Conservation (phyloP, 2,113 vertebrate genomes). For the Onychostruthus taczanowskii region DNA sequence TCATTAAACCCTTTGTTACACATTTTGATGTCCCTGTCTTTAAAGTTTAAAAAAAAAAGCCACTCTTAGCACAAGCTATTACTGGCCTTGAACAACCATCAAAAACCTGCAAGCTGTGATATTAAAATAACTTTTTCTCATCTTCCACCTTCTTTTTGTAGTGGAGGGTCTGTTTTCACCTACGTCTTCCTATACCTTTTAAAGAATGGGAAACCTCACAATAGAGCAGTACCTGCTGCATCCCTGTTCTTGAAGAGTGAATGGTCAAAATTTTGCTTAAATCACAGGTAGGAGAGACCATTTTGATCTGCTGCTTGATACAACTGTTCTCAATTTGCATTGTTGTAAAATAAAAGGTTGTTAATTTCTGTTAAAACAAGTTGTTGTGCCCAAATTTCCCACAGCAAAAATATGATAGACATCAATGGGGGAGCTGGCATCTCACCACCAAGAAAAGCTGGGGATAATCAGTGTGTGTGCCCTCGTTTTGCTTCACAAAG, state of each 20-base stretch:
- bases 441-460: background rate
- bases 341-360: background rate
- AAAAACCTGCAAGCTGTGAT: background rate
- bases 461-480: background rate
- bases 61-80: background rate
- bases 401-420: fast-evolving
- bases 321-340: background rate
- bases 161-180: background rate
- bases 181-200: background rate
- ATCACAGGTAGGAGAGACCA: background rate
- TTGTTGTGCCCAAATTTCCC: background rate
- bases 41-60: too few species aligned
- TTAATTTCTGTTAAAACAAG: background rate
- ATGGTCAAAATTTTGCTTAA: background rate
- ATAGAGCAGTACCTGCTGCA: background rate
- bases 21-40: background rate
- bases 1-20: background rate
- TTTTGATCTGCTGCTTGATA: background rate
- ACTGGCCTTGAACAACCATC: background rate
- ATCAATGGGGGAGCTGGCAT: background rate
- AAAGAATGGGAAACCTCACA: background rate
- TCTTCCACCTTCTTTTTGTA: background rate
- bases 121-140: background rate
- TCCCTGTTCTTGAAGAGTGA: background rate
- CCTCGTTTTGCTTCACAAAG: background rate